Base-by-base conservation (phyloP, 2,113 vertebrate genomes). In the Podiceps cristatus region DNA sequence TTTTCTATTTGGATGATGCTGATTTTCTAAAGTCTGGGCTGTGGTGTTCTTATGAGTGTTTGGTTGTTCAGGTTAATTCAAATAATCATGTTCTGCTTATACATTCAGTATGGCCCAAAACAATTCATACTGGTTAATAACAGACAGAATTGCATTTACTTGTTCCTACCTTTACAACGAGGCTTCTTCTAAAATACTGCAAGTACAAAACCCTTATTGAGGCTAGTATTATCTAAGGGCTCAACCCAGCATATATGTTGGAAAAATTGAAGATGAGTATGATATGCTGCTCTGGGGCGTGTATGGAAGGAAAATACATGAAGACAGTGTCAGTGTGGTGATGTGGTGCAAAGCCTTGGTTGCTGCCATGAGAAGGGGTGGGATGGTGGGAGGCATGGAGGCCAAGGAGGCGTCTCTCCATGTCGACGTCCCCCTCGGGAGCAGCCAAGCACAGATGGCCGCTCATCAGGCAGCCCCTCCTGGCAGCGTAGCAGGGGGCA, bases 281-380 rank as follows among this genome's bases (percentile, higher is more conserved):
- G 35, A 28, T 17, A 5, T 35, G 31, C 33, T 50, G 62, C 44
- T 69, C 31, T 52, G 23, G 18, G 67, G 9, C 40, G 10, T 0
- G 0, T 24, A 17, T 33, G 33, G 35, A 60, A 73, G 40, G 47
- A 69, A 53, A 88, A 9, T 33, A 19, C 3, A 20, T 44, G 20
- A 27, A 29, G 31, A 40, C 0, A 0, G 28, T 72, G 40, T 66
- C 13, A 1, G 6, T 12, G 14, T 56, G 74, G 37, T 69, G 27
- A 5, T 66, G 17, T 29, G 28, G 20, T 20, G 25, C 31, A 64
- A 63, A 71, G n/a, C 49, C 18, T 52, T 59, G 18, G 18, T 18
- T 69, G 62, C 22, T 85, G 66, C 15, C 0, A 0, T 75, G 72
- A 47, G 80, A 68, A 73, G 8, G 24, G 31, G 10, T 8, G 10